Evolutionary conservation across 2,113 vertebrate genomes (phyloP).

Genomic region (Lepus timidus): DNA sequence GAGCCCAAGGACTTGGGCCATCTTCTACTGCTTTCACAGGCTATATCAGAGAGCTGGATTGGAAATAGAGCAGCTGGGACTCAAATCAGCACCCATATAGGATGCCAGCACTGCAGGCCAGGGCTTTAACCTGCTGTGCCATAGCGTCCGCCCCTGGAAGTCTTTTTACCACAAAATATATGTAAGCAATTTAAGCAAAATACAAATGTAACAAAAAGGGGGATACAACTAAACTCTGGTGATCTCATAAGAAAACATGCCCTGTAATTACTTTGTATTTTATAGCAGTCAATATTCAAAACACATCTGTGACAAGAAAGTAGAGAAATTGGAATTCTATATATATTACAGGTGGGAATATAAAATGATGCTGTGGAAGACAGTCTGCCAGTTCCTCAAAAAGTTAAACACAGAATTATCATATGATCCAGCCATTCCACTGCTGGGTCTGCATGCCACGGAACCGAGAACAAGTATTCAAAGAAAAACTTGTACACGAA

Average conservation of each 20-base stretch:
- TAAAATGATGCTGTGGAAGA: background rate
- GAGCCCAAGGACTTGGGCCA: no score
- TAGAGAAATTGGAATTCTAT: background rate
- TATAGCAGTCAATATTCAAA: conserved; percentile 16
- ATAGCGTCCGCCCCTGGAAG: no score
- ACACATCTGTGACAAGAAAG: background rate
- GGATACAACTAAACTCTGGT: background rate
- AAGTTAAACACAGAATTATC: background rate
- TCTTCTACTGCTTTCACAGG: no score
- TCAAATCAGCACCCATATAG: no score
- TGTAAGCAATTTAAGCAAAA: conserved; percentile 51
- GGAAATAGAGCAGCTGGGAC: no score
- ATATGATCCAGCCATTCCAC: background rate
- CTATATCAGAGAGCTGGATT: no score
- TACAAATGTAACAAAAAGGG: conserved; percentile 4
- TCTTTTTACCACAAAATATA: background rate
- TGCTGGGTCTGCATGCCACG: background rate
- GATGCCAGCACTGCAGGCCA: no score
- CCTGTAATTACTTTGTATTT: conserved; percentile 18
- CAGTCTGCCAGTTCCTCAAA: background rate
- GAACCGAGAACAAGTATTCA: background rate
- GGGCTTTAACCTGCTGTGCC: no score
- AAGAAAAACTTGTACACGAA: background rate
- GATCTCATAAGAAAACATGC: conserved; percentile 21
- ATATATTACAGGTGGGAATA: background rate